Base-by-base conservation (phyloP, 2,888 invertebrate genomes). In the Ptilodon capucinus region DNA sequence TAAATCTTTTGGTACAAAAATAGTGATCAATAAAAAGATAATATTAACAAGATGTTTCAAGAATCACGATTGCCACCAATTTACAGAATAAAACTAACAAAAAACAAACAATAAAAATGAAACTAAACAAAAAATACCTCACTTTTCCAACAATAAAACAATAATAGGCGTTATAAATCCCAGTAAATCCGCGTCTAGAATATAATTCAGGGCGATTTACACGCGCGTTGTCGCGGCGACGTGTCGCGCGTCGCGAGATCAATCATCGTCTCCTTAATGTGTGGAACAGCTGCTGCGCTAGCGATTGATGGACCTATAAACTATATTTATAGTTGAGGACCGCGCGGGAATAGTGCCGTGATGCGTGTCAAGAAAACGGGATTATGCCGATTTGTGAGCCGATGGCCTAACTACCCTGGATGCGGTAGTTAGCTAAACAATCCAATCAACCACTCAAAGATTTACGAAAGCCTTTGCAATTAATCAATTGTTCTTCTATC, bases 241-340 rank as follows among this genome's bases (percentile, higher is more conserved):
- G 54, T 49, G 43, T 58, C 53, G 52, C 69, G 52, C 68, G 64
- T 68, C 71, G 65, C 58, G 64, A 76, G 84, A 91, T 91, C 91
- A 79, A 84, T 91, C 91, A 90, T 89, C 89, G 83, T 75, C 77
- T 68, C 67, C 78, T 86, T 89, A 90, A 88, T 87, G 89, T 86
- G 81, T 76, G 64, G 56, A 60, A 72, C 89, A 88, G 89, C 90
- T 90, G 90, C 78, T 87, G 77, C 79, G 70, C 61, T 57, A 64
- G 71, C 69, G 88, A 89, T 88, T 89, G 87, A 89, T 90, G 77
- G 86, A 79, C 75, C 85, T 80, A 86, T 89, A 85, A 89, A 87
- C 79, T 85, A 85, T 88, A 89, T 88, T 88, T 88, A 88, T 87
- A 85, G 85, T 71, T 62, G 71, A 75, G 79, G 71, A 74, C 14